Evolutionary conservation across 2,888 invertebrate species (phyloP).

Genomic region (Sepiola atlantica): DNA sequence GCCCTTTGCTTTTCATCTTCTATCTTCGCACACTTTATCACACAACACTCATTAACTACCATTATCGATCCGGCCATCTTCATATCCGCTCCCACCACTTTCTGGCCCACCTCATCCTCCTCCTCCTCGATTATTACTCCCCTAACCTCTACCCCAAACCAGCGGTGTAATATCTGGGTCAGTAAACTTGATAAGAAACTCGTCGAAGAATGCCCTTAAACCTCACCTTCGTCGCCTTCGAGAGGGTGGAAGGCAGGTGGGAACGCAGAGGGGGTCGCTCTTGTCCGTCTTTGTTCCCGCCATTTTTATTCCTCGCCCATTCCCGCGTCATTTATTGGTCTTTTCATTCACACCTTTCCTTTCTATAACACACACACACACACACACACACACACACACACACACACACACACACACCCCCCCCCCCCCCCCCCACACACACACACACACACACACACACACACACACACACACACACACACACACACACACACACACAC

Average conservation of each 20-base stretch:
- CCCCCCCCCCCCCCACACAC: too few species aligned
- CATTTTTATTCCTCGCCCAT: background rate
- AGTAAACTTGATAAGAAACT: conserved; percentile 32
- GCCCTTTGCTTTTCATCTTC: background rate
- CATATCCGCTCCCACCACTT: background rate
- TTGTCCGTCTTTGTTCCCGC: background rate
- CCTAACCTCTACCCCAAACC: background rate
- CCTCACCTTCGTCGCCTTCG: background rate
- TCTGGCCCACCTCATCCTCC: too few species aligned
- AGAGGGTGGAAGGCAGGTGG: too few species aligned
- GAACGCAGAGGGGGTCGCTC: background rate
- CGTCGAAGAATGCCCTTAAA: conserved; percentile 10
- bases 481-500: too few species aligned
- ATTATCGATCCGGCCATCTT: conserved; percentile 32
- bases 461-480: too few species aligned
- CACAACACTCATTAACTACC: conserved; percentile 6
- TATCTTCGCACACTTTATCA: background rate
- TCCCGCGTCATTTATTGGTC: background rate
- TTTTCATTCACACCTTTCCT: background rate
- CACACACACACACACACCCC: too few species aligned
- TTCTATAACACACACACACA: too few species aligned
- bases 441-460: too few species aligned
- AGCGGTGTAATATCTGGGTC: conserved; percentile 4
- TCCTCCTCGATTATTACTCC: background rate
- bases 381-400: too few species aligned